Conservation (phyloP, 2,113 vertebrate species). For the Apaloderma vittatum region DNA sequence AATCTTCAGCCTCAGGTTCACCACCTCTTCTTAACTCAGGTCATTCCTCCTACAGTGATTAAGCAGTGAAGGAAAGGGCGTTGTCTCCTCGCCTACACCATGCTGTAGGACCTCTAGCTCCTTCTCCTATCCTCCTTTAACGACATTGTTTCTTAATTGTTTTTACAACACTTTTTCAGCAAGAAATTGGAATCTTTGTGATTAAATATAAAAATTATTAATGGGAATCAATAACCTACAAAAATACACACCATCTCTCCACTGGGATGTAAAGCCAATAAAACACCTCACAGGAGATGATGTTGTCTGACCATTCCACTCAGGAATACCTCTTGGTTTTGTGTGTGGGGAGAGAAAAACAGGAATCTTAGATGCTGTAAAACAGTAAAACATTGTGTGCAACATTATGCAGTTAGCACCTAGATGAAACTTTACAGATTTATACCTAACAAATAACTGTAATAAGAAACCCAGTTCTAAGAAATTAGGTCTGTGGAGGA, state of each 20-base stretch:
- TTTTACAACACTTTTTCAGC: not conserved
- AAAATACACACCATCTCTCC: accelerated
- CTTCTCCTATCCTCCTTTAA: not conserved
- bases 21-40: accelerated
- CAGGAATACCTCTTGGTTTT: not conserved
- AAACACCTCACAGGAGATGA: not conserved
- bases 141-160: not conserved
- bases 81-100: not conserved
- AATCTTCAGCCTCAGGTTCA: not conserved
- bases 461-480: not conserved
- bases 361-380: not conserved
- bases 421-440: not conserved
- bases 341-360: not conserved
- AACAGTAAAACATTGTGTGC: not conserved
- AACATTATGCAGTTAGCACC: not conserved
- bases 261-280: not conserved
- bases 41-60: not conserved
- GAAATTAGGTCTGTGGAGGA: not conserved
- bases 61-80: accelerated
- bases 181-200: not conserved
- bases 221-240: not conserved
- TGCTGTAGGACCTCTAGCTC: not conserved
- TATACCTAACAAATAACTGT: not conserved
- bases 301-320: not conserved
- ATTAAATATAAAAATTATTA: not conserved